Conservation (phyloP, 1,140 invertebrate genomes). For the Zaprionus gabonicus region DNA sequence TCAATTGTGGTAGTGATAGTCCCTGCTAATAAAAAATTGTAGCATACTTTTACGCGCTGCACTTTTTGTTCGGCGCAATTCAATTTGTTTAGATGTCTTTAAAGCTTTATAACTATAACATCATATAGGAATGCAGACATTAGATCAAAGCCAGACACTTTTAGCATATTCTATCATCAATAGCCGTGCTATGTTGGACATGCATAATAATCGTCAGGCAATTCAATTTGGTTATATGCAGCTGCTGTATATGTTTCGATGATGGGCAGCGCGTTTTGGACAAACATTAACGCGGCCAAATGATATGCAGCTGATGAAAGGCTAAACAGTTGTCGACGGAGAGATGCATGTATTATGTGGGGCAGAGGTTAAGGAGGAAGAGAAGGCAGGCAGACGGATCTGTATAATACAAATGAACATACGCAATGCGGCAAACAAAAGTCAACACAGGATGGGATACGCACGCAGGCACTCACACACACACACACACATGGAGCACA, state of each 20-base stretch:
- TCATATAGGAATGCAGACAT: too few species aligned
- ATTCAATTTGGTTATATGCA: slow-evolving; percentile 35
- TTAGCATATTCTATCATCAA: not conserved
- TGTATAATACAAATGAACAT: slow-evolving; percentile 74
- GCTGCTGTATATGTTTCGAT: slow-evolving; percentile 4
- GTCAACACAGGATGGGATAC: slow-evolving; percentile 45
- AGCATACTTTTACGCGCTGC: slow-evolving; percentile 3
- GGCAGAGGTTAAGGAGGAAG: slow-evolving; percentile 38
- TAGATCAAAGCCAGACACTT: not conserved
- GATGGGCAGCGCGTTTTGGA: slow-evolving; percentile 30
- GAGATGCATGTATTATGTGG: slow-evolving; percentile 16
- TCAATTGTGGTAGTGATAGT: not conserved
- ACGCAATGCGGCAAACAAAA: slow-evolving; percentile 81
- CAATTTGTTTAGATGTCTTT: not conserved
- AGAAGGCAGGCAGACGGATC: slow-evolving; percentile 8
- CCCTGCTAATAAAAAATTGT: not conserved
- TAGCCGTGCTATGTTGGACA: not conserved
- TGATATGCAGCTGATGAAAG: slow-evolving; percentile 74
- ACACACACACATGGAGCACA: slow-evolving; percentile 11
- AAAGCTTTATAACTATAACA: not conserved
- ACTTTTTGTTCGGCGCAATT: not conserved
- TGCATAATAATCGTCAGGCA: slow-evolving; percentile 4
- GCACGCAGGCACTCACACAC: slow-evolving; percentile 28
- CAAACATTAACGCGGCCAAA: slow-evolving; percentile 65
- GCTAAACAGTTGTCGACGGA: slow-evolving; percentile 44